These are phyloP conservation scores for Pecten maximus DNA, from an alignment of 2,888 invertebrate genomes.

Conservation along the genomic window DNA sequence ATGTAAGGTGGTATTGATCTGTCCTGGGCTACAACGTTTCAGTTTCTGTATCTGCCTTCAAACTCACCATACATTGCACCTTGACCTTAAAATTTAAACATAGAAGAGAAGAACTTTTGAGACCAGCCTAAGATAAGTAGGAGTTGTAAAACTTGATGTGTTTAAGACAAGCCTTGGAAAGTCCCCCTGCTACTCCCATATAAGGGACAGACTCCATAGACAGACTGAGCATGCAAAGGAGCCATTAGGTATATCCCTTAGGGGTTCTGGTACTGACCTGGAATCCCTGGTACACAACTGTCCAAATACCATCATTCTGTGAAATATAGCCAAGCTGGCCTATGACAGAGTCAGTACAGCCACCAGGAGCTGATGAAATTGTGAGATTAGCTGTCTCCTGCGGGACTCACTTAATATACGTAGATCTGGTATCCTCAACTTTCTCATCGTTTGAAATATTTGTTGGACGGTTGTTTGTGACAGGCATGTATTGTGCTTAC, in stretches of 20 bases:
- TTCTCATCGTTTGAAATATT: constrained; percentile 22
- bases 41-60: too few relatives aligned
- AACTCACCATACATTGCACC: too few relatives aligned
- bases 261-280: not conserved
- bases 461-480: constrained; percentile 1
- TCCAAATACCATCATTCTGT: not conserved
- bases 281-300: not conserved
- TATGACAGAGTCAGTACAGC: not conserved
- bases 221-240: not conserved
- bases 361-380: not conserved
- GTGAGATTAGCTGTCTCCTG: not conserved
- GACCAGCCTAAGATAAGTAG: too few relatives aligned
- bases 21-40: not conserved
- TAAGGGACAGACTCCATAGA: not conserved
- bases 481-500: not conserved
- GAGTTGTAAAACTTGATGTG: not conserved
- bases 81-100: too few relatives aligned
- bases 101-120: too few relatives aligned
- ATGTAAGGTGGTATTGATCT: not conserved
- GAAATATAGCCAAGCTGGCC: constrained; percentile 7
- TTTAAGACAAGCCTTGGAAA: not conserved
- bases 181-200: not conserved
- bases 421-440: not conserved
- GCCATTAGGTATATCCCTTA: not conserved
- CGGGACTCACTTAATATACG: constrained; percentile 15